Evolutionary conservation across 2,113 vertebrate species (phyloP).

Genomic region (Oostethus manadensis): DNA sequence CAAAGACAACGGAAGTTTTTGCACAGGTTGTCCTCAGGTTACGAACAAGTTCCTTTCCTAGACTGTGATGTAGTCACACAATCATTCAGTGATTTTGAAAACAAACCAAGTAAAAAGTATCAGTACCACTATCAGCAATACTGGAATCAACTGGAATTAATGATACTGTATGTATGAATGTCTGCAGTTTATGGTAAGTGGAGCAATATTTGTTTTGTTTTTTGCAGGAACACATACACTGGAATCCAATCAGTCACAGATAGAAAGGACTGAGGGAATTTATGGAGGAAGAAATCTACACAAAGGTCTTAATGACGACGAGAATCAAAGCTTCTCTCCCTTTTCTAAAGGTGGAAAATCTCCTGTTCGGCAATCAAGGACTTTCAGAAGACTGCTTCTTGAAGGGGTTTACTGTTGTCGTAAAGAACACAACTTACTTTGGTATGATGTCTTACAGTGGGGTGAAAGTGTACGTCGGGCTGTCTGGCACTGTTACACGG

Average conservation of each 20-base stretch:
- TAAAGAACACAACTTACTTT: slow-evolving; percentile 52
- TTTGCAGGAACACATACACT: slow-evolving; percentile 26
- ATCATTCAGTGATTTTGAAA: no score
- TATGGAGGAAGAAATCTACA: not conserved
- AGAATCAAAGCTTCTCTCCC: slow-evolving; percentile 6
- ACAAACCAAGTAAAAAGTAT: no score
- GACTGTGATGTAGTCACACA: no score
- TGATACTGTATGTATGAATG: not conserved
- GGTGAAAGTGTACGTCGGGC: slow-evolving; percentile 14
- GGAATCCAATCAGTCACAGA: not conserved
- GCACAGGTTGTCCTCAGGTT: no score
- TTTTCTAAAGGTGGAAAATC: slow-evolving; percentile 5
- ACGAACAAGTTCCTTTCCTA: no score
- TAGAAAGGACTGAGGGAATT: slow-evolving; percentile 21
- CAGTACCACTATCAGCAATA: no score
- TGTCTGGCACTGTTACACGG: slow-evolving; percentile 31
- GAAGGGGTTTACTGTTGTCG: slow-evolving; percentile 43
- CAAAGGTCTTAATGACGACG: slow-evolving; percentile 20
- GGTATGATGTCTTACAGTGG: slow-evolving; percentile 44
- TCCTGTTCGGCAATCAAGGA: slow-evolving; percentile 43
- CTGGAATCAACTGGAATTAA: no score
- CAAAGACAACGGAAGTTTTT: no score
- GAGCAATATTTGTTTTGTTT: slow-evolving; percentile 8
- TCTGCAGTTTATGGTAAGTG: not conserved
- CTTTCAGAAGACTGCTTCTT: slow-evolving; percentile 29